Evolutionary conservation across 2,888 invertebrate species (phyloP), one percentile per base, ranked within the genome.

Genomic region (Pheosia gnoma): DNA sequence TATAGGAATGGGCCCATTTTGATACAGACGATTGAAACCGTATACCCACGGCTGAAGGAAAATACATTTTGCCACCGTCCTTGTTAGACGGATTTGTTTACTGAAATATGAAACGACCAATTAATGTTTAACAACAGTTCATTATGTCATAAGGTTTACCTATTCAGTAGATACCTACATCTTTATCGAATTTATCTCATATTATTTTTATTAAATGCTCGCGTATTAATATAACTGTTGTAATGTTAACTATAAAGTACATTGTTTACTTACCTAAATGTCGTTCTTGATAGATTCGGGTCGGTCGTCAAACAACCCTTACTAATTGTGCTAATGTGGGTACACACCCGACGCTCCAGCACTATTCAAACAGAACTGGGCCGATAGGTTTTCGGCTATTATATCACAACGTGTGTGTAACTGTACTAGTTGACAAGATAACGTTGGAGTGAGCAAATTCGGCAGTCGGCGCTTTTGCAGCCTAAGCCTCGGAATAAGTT

Each of bases 401-500:
- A 88, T 82, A 75, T 80, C 78, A 77, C 75, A 77, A 71, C 76
- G 69, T 81, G 84, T 74, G 77, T 81, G 80, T 25, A 82, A 77
- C 74, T 79, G 74, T 73, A 78, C 75, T 70, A 75, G 79, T 82
- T 83, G 86, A 89, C 90, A 90, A 86, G 91, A 91, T 91, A 92
- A 89, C 82, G 81, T 80, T 80, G 77, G 80, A 85, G 83, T 78
- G 80, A 81, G 82, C 69, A 87, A 90, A 90, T 93, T 93, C 81
- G 91, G 91, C 79, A 82, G 83, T 80, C 81, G 78, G 72, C 79
- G 84, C 83, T 84, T 82, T 88, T 85, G 85, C 85, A 82, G 89
- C 78, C 88, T 93, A 91, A 92, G 91, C 87, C 80, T 83, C 83
- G 86, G 89, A 91, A 90, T 90, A 93, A 93, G 92, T 93, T 93